Evolutionary conservation across 2,113 vertebrate species (phyloP).

Genomic region (Pelusios castaneus): DNA sequence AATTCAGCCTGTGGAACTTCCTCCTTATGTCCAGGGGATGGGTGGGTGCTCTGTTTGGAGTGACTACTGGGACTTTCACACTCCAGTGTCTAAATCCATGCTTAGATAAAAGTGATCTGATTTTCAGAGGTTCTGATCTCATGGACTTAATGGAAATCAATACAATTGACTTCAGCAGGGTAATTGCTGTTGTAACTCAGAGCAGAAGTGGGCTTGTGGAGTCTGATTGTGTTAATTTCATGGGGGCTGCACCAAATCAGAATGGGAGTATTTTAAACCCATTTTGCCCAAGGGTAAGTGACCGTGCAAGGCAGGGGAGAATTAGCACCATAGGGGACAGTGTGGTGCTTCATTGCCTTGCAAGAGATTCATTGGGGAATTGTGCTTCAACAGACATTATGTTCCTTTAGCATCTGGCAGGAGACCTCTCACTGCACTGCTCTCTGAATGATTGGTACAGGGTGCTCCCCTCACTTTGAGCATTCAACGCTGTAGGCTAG

Average conservation of each 20-base stretch:
- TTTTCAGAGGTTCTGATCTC: background rate
- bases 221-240: background rate
- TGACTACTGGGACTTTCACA: background rate
- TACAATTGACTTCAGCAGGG: background rate
- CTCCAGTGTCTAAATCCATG: background rate
- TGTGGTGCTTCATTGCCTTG: background rate
- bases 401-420: background rate
- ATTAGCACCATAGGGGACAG: background rate
- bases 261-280: background rate
- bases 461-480: background rate
- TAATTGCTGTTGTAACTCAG: background rate
- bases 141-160: accelerated
- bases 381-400: background rate
- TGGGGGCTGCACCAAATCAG: accelerated
- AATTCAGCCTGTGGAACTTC: background rate
- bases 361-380: background rate
- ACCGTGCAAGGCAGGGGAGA: background rate
- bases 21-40: background rate
- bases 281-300: background rate
- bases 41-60: background rate
- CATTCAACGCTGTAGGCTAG: background rate
- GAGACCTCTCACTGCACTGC: background rate
- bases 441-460: background rate
- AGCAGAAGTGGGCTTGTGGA: accelerated
- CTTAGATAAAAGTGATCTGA: background rate